Conservation (phyloP, 2,113 vertebrate species). For the Solenodon paradoxus region DNA sequence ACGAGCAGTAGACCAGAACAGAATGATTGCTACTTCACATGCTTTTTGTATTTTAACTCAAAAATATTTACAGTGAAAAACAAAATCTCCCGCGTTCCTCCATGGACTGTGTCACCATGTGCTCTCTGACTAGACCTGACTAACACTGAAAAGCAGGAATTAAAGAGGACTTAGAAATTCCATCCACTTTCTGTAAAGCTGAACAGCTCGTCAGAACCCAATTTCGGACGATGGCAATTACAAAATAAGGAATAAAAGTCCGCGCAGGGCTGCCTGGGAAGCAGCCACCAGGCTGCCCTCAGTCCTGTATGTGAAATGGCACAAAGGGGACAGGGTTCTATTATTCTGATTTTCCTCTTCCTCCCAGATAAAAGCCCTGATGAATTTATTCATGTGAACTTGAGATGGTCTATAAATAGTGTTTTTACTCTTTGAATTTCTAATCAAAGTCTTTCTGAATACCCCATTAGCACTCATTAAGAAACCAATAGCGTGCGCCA, state of each 20-base stretch:
- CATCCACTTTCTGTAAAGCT: not conserved
- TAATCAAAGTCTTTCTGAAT: not conserved
- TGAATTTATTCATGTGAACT: not conserved
- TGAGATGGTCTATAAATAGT: not conserved
- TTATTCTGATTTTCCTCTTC: not conserved
- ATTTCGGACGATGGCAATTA: not conserved
- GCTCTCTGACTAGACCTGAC: too few species aligned
- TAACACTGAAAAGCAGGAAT: not conserved
- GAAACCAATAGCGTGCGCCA: not conserved
- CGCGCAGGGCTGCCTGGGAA: too few species aligned
- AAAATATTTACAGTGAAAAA: not conserved
- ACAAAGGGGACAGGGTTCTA: not conserved
- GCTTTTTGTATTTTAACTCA: not conserved
- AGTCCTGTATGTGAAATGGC: too few species aligned
- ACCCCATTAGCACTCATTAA: not conserved
- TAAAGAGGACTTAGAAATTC: not conserved
- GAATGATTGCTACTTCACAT: not conserved
- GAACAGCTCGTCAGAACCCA: not conserved
- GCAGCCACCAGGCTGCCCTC: too few species aligned
- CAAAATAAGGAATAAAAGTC: not conserved
- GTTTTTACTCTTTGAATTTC: not conserved
- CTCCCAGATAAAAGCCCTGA: not conserved
- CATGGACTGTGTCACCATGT: not conserved
- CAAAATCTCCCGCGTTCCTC: not conserved
- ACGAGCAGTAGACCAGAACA: not conserved